These are phyloP conservation scores for Perca fluviatilis DNA, from an alignment of 2,113 vertebrate genomes.

Conservation along the genomic window DNA sequence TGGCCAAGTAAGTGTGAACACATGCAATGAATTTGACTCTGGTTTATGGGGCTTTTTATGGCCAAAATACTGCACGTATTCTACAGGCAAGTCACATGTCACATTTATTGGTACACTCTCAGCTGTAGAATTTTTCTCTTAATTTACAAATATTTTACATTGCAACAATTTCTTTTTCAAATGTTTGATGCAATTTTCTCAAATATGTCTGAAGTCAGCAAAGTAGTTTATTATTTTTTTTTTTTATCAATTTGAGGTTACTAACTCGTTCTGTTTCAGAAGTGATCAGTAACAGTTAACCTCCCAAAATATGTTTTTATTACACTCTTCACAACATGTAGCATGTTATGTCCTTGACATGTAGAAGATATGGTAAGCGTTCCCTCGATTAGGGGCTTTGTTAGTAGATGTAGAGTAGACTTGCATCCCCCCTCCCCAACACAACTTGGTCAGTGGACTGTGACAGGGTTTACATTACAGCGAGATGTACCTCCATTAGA, in stretches of 20 bases:
- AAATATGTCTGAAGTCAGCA: not conserved
- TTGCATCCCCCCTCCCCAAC: not conserved
- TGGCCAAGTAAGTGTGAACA: too few species aligned
- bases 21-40: too few species aligned
- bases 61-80: not conserved
- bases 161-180: not conserved
- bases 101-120: not conserved
- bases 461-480: slow-evolving; percentile 32
- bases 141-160: not conserved
- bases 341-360: not conserved
- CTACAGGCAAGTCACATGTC: too few species aligned
- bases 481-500: slow-evolving; percentile 2
- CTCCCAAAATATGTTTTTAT: not conserved
- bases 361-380: not conserved
- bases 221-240: not conserved
- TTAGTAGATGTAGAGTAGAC: slow-evolving; percentile 9
- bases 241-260: not conserved
- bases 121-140: not conserved
- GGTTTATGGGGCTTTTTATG: too few species aligned
- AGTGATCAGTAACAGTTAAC: not conserved
- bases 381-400: not conserved
- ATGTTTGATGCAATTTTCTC: not conserved
- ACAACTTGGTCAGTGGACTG: slow-evolving; percentile 10
- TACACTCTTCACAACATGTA: not conserved
- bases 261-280: not conserved